Percentiles rank a stretch among this genome's conserved stretches.
These are phyloP conservation scores for Latrodectus geometricus DNA, from an alignment of 1,140 invertebrate species.

Conservation along the genomic window DNA sequence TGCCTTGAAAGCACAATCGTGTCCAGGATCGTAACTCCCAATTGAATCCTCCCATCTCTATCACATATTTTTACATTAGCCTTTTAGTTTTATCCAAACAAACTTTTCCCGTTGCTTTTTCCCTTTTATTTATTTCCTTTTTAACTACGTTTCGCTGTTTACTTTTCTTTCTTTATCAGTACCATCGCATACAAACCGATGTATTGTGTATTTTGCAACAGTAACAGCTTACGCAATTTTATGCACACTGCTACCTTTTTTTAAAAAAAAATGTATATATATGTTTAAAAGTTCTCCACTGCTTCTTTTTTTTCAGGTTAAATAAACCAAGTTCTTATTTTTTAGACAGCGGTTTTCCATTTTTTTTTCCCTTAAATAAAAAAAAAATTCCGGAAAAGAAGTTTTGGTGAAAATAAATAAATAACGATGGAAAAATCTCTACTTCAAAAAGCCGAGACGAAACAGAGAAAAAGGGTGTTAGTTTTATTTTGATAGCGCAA, in stretches of 20 bases:
- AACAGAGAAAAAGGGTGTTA: constrained; percentile 7
- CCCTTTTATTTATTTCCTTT: constrained; percentile 43
- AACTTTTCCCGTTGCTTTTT: constrained; percentile 5
- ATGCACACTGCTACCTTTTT: constrained; percentile 7
- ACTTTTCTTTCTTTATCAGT: background rate
- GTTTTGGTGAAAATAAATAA: constrained; percentile 1
- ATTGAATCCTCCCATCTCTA: background rate
- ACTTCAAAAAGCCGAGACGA: constrained; percentile 1
- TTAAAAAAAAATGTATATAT: constrained; percentile 11
- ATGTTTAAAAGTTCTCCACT: background rate
- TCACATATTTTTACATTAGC: constrained; percentile 48
- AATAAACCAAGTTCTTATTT: constrained; percentile 21
- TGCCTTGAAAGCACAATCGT: constrained; percentile 59
- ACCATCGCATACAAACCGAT: background rate
- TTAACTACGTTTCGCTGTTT: constrained; percentile 4
- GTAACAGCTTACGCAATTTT: constrained; percentile 12
- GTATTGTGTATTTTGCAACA: background rate
- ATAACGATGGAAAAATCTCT: background rate
- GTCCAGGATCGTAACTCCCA: constrained; percentile 25
- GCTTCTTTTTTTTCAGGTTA: constrained; percentile 28
- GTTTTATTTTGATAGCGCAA: constrained; percentile 52
- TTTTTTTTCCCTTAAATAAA: constrained; percentile 9
- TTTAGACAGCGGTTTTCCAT: constrained; percentile 25
- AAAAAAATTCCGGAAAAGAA: background rate
- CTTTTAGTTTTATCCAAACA: constrained; percentile 16